phyloP scores from a whole-genome alignment of 2,888 invertebrate genomes.

The Eupithecia dodoneata region DNA sequence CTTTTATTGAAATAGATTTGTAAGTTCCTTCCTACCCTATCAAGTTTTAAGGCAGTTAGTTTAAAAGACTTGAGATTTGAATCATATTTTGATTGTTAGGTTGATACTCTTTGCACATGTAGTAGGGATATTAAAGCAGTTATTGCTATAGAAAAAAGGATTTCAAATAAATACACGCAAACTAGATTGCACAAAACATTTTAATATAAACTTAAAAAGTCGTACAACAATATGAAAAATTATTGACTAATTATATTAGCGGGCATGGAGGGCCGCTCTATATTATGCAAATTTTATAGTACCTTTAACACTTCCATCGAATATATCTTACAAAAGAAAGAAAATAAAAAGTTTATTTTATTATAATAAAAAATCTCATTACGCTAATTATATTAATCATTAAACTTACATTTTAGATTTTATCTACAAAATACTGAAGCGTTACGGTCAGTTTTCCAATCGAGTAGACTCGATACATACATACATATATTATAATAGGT shows the following conservation, averaged over 20 bases:
- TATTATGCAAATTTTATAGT: conserved; percentile 87
- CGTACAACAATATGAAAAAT: conserved; percentile 94
- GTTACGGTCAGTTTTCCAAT: conserved; percentile 79
- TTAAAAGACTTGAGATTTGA: background rate
- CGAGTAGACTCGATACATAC: conserved; percentile 68
- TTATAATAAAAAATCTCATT: conserved; percentile 82
- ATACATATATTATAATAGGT: conserved; percentile 75
- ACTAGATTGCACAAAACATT: conserved; percentile 91
- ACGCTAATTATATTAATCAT: conserved; percentile 79
- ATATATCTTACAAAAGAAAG: conserved; percentile 84
- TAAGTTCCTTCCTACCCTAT: background rate
- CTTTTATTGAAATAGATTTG: conserved; percentile 2
- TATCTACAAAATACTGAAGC: conserved; percentile 84
- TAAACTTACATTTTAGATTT: conserved; percentile 83
- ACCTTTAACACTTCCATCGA: conserved; percentile 85
- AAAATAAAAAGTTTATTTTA: conserved; percentile 81
- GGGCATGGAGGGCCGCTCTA: conserved; percentile 89
- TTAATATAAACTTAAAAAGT: conserved; percentile 94
- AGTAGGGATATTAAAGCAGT: background rate
- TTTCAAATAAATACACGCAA: conserved; percentile 58
- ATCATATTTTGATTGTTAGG: background rate
- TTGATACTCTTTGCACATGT: background rate
- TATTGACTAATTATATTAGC: conserved; percentile 90
- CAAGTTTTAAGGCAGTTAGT: background rate
- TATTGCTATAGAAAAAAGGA: conserved; percentile 18